phyloP scores from a whole-genome alignment of 2,797 vertebrate species.

The Sparus aurata region DNA sequence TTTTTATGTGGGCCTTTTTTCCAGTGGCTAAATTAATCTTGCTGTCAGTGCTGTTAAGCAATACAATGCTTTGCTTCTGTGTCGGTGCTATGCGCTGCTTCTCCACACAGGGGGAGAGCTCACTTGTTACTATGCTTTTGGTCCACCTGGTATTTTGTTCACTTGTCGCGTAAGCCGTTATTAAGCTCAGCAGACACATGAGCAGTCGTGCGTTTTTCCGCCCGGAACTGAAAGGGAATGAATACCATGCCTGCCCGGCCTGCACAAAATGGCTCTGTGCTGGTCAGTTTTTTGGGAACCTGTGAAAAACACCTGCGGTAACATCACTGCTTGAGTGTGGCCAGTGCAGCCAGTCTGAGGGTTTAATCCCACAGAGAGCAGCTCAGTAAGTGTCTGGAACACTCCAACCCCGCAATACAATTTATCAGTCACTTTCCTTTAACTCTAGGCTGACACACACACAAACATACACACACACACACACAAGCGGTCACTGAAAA shows the following conservation, averaged over 20 bases:
- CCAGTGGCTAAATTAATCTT: too few relatives aligned
- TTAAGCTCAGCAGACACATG: not conserved
- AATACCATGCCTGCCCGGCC: not conserved
- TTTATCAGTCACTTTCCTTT: constrained; percentile 39
- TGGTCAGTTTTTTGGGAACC: not conserved
- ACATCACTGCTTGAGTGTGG: not conserved
- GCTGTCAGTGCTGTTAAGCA: too few relatives aligned
- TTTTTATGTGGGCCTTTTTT: too few relatives aligned
- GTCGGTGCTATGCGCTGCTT: too few relatives aligned
- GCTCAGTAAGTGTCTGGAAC: constrained; percentile 2
- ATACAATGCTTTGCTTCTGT: too few relatives aligned
- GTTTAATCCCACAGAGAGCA: not conserved
- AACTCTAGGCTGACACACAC: constrained; percentile 7
- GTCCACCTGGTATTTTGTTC: not conserved
- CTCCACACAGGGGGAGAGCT: not conserved
- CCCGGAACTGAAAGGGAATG: not conserved
- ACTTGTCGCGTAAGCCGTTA: too few relatives aligned
- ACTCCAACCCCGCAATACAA: not conserved
- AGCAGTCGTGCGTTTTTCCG: not conserved
- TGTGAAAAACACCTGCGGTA: not conserved
- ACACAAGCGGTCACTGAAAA: not conserved
- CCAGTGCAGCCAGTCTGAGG: not conserved
- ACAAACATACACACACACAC: not conserved
- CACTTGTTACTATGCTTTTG: not conserved
- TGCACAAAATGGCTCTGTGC: not conserved